Evolutionary conservation across 2,113 vertebrate species (phyloP).

Genomic region (Corvus cornix): DNA sequence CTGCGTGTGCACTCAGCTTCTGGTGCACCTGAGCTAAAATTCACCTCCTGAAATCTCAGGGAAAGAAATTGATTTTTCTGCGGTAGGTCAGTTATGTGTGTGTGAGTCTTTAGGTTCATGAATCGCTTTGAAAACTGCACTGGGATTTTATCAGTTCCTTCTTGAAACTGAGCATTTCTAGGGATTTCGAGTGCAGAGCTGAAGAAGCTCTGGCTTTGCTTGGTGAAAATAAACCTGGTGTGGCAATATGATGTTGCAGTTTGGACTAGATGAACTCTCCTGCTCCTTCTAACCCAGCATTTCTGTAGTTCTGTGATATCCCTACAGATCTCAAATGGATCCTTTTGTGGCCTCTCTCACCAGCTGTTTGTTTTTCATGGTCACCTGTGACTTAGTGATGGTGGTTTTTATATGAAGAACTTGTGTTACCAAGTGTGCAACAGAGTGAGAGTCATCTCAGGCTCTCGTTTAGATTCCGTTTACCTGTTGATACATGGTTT

Average conservation of each 20-base stretch:
- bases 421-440: background rate
- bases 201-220: background rate
- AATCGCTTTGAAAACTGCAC: background rate
- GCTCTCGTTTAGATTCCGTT: background rate
- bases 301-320: background rate
- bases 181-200: rapidly evolving
- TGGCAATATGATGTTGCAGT: background rate
- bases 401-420: background rate
- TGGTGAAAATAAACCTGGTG: background rate
- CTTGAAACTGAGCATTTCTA: rapidly evolving
- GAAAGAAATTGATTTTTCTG: background rate
- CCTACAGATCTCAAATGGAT: background rate
- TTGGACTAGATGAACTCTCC: background rate
- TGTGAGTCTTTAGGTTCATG: background rate
- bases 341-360: background rate
- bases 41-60: background rate
- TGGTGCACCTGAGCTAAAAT: background rate
- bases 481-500: background rate
- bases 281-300: background rate
- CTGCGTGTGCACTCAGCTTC: background rate
- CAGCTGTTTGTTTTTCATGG: background rate
- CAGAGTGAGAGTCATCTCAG: background rate
- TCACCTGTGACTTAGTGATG: background rate
- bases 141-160: background rate
- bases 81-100: background rate